These are phyloP conservation scores for Odontocolon sp. DNA, from an alignment of 2,888 invertebrate species.

Conservation along the genomic window DNA sequence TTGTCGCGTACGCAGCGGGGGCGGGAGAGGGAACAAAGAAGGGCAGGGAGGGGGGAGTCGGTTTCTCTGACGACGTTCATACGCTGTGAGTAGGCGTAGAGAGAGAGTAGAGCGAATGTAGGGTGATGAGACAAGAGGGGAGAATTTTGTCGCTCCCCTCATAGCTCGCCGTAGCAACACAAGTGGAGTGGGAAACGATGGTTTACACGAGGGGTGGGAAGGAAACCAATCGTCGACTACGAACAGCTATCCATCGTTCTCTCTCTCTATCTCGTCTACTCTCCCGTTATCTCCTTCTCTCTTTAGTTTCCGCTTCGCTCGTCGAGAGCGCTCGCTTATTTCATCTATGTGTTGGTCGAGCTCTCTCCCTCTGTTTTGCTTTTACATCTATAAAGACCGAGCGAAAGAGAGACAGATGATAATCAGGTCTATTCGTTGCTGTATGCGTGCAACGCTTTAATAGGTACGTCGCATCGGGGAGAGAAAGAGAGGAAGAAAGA, in stretches of 20 bases:
- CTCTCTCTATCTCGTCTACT: conserved; percentile 18
- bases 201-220: conserved; percentile 68
- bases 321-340: conserved; percentile 23
- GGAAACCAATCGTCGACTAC: conserved; percentile 79
- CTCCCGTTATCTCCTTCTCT: not conserved
- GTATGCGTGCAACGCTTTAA: conserved; percentile 52
- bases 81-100: conserved; percentile 51
- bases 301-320: conserved; percentile 2
- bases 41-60: conserved; percentile 56
- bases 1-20: conserved; percentile 13
- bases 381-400: not conserved
- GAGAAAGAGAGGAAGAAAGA: no score
- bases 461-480: conserved; percentile 44
- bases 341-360: no score
- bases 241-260: conserved; percentile 44
- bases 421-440: not conserved
- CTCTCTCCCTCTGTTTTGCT: conserved; percentile 28
- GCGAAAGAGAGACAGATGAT: not conserved
- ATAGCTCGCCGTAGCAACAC: conserved; percentile 43
- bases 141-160: conserved; percentile 47
- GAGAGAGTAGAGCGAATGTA: no score
- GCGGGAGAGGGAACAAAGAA: conserved; percentile 43
- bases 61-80: conserved; percentile 54
- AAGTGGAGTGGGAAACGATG: conserved; percentile 59
- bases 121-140: conserved; percentile 45